A percentile compares a stretch with the other conserved stretches of the same genome.
Evolutionary conservation across 2,113 vertebrate species (phyloP).

Genomic region (Laticauda colubrina): DNA sequence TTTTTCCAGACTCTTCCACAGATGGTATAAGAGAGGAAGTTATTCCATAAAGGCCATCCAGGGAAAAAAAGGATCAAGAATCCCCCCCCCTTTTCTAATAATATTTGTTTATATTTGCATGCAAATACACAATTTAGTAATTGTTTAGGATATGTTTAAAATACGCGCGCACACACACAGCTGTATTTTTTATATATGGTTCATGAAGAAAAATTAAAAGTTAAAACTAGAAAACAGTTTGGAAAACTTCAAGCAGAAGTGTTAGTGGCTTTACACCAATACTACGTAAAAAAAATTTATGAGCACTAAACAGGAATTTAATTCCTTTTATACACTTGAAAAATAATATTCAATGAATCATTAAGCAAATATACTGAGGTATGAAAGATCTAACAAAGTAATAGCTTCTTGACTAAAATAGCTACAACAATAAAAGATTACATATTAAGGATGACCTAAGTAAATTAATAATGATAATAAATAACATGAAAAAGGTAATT

Average conservation of each 20-base stretch:
- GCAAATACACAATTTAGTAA: neutral
- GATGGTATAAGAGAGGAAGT: neutral
- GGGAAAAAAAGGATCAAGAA: neutral
- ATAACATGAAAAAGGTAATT: neutral
- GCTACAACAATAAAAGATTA: neutral
- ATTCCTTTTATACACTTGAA: neutral
- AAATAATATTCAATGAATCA: neutral
- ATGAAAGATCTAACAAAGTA: neutral
- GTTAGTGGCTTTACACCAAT: neutral
- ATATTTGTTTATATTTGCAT: neutral
- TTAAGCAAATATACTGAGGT: neutral
- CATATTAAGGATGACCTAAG: neutral
- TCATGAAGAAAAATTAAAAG: neutral
- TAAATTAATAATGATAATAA: neutral
- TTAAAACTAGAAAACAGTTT: neutral
- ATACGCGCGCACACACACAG: accelerated
- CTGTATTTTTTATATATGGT: neutral
- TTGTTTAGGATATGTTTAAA: neutral
- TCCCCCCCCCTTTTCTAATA: neutral
- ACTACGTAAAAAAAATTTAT: neutral
- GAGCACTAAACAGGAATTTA: neutral
- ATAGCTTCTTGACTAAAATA: neutral
- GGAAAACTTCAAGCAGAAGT: neutral
- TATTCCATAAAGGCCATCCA: neutral
- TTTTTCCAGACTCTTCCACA: neutral